phyloP scores from a whole-genome alignment of 1,140 invertebrate genomes.

The Leptinotarsa texana region DNA sequence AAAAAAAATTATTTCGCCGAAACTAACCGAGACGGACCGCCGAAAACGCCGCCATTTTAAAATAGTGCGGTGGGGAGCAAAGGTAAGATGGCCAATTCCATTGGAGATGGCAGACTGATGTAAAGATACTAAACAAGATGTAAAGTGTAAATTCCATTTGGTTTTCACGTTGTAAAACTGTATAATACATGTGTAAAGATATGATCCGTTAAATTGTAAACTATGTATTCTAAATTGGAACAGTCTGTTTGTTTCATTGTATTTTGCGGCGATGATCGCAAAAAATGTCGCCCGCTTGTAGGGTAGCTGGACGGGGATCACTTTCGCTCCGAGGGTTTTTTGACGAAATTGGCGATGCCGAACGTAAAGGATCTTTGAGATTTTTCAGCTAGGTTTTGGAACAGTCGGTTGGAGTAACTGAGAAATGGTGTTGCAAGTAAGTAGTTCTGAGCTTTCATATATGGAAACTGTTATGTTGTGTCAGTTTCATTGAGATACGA shows the following conservation, averaged over 20 bases:
- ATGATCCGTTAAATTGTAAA: slow-evolving; percentile 54
- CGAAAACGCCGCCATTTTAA: slow-evolving; percentile 1
- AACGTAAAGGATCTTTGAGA: neutral
- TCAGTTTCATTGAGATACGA: no score
- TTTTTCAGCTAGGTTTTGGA: no score
- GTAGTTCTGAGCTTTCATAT: no score
- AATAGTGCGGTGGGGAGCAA: slow-evolving; percentile 45
- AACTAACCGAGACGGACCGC: no score
- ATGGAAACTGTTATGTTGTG: no score
- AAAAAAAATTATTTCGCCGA: no score
- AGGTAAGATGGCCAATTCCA: slow-evolving; percentile 41
- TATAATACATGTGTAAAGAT: slow-evolving; percentile 56
- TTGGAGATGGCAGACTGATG: slow-evolving; percentile 53
- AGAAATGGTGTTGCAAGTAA: no score
- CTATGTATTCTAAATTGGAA: slow-evolving; percentile 53
- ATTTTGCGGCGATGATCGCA: slow-evolving; percentile 31
- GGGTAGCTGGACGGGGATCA: slow-evolving; percentile 58
- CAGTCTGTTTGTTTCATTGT: slow-evolving; percentile 51
- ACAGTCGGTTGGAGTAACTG: no score
- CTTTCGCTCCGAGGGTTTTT: slow-evolving; percentile 23
- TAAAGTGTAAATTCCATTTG: slow-evolving; percentile 57
- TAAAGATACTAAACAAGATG: slow-evolving; percentile 56
- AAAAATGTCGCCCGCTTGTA: slow-evolving; percentile 44
- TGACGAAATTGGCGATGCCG: neutral
- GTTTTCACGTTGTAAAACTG: slow-evolving; percentile 53